Percentiles rank a stretch among this genome's conserved stretches.
These are phyloP conservation scores for Nothobranchius kuhntae DNA, from an alignment of 2,113 vertebrate genomes.

Conservation along the genomic window DNA sequence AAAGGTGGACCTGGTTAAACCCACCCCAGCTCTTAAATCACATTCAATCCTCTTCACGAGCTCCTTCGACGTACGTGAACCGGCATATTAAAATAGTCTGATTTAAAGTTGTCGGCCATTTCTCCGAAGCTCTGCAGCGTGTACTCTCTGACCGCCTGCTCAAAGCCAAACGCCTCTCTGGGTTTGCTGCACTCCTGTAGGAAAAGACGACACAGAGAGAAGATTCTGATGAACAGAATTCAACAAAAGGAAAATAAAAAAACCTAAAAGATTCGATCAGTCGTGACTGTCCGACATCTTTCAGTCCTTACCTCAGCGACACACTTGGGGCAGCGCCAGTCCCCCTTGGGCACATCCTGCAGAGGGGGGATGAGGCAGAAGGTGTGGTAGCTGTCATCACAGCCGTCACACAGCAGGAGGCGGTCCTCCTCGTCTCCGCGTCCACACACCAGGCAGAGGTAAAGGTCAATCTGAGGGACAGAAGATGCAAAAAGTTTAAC, in stretches of 20 bases:
- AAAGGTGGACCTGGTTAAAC: neutral
- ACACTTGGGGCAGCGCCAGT: slow-evolving; percentile 97
- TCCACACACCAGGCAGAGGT: slow-evolving; percentile 94
- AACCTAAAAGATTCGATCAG: neutral
- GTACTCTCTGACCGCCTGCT: slow-evolving; percentile 95
- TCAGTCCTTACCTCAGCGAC: slow-evolving; percentile 88
- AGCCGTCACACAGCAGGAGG: slow-evolving; percentile 93
- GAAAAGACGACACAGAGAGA: neutral
- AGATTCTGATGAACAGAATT: neutral
- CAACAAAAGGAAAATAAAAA: neutral
- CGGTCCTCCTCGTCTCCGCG: slow-evolving; percentile 95
- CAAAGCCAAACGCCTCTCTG: slow-evolving; percentile 95
- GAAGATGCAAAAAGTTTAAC: no score
- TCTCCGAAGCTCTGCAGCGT: slow-evolving; percentile 96
- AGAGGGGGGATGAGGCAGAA: slow-evolving; percentile 96
- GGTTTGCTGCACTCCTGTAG: slow-evolving; percentile 96
- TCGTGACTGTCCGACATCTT: no score
- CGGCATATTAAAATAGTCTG: slow-evolving; percentile 99
- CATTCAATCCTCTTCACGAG: neutral
- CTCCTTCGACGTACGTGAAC: slow-evolving; percentile 88
- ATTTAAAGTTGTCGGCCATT: slow-evolving; percentile 99
- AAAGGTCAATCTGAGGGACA: slow-evolving; percentile 88
- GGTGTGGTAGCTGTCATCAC: slow-evolving; percentile 98
- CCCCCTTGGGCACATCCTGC: slow-evolving; percentile 95
- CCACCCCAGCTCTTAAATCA: no score